phyloP scores from a whole-genome alignment of 2,113 vertebrate species.

The Myodes glareolus region DNA sequence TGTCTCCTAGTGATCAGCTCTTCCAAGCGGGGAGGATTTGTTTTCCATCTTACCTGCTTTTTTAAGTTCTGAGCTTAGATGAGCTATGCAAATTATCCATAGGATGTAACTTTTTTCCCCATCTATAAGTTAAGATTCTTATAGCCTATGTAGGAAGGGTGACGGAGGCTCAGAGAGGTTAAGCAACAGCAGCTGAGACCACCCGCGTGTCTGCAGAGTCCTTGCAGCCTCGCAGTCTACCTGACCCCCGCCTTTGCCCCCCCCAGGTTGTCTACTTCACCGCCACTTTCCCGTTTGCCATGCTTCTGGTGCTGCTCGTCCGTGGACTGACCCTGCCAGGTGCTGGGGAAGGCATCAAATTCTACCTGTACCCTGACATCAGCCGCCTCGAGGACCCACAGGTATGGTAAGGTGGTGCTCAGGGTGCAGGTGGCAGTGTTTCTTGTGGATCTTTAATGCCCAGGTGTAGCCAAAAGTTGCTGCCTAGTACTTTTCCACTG shows the following conservation, averaged over 20 bases:
- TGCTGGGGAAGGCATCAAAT: slow-evolving; percentile 97
- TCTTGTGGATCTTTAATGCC: background rate
- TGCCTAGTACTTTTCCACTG: slow-evolving; percentile 72
- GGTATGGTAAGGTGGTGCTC: slow-evolving; percentile 81
- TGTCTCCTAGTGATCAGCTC: fast-evolving
- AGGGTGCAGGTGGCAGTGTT: background rate
- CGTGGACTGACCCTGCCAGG: slow-evolving; percentile 98
- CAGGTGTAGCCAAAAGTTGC: slow-evolving; percentile 26
- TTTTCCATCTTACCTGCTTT: background rate
- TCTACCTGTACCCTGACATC: slow-evolving; percentile 97
- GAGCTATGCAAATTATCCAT: background rate
- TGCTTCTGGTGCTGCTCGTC: slow-evolving; percentile 96
- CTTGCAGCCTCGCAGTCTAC: fast-evolving
- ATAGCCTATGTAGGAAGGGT: background rate
- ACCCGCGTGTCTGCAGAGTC: background rate
- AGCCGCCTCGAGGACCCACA: slow-evolving; percentile 94
- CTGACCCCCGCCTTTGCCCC: background rate
- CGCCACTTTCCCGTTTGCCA: slow-evolving; percentile 97
- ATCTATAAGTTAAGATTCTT: background rate
- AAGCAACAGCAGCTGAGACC: background rate
- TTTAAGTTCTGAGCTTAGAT: background rate
- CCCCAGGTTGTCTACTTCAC: slow-evolving; percentile 94
- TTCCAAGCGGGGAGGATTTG: background rate
- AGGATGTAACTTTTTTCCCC: background rate
- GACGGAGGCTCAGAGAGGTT: background rate